Base-by-base conservation (phyloP, 2,113 vertebrate species). In the Acrocephalus arundinaceus region DNA sequence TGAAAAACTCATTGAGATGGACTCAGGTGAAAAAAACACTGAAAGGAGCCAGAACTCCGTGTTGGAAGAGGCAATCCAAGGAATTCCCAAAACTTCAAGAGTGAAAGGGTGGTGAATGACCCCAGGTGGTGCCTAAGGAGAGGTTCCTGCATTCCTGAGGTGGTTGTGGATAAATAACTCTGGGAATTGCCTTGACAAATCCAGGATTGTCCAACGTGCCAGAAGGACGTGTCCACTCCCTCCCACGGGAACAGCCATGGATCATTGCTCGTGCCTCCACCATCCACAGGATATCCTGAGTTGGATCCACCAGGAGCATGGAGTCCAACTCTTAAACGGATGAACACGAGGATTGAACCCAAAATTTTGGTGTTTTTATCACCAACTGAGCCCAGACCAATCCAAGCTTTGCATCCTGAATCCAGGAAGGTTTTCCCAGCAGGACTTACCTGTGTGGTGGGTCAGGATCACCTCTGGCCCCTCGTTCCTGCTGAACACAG, bases 391-490 rank as follows among this genome's bases (percentile, higher is more conserved):
- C 35, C 20, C 9, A 39, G 11, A 20, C 15, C n/a, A 8, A 41
- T 10, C 86, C 68, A 28, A 66, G 5, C 5, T 27, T 22, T 27
- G 2, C 30, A 48, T 31, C 67, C 67, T 67, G 22, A 0, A 3
- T 6, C 43, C 0, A 6, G 49, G 61, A 67, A 13, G 52, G 61
- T 12, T 74, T 23, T 89, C 2, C 45, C 24, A 24, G 19, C 41
- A 24, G 66, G 43, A 77, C 5, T 45, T 95, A 99, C 99, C 98
- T 94, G 99, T 99, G 81, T 55, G 95, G 87, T 99, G 99, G 46
- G 98, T 98, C 48, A 99, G 97, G 35, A 96, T 97, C 76, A 98
- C 98, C 87, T 98, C 98, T 1, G 98, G 98, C 35, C 99, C 99
- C 88, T 99, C 98, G 0, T 94, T 96, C 91, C 98, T 98, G 72